Conservation (phyloP, 2,888 invertebrate genomes). For the Chesias legatella region DNA sequence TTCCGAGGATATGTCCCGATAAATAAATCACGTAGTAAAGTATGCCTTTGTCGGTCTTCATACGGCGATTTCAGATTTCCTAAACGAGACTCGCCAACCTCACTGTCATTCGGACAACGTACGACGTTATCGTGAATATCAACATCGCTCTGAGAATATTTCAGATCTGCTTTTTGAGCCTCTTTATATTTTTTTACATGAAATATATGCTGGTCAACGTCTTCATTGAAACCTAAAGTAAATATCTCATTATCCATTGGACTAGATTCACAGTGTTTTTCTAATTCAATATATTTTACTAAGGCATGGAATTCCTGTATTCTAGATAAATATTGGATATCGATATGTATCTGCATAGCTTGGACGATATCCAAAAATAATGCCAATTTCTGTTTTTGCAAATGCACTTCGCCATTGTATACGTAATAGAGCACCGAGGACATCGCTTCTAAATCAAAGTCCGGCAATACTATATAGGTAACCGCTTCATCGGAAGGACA, state of each 20-base stretch:
- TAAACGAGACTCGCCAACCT: slow-evolving; percentile 44
- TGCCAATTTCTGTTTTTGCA: slow-evolving; percentile 78
- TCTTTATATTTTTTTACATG: slow-evolving; percentile 47
- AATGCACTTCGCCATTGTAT: slow-evolving; percentile 83
- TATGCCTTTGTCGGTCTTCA: slow-evolving; percentile 63
- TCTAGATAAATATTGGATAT: slow-evolving; percentile 45
- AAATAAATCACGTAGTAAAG: slow-evolving; percentile 71
- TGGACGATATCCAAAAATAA: slow-evolving; percentile 81
- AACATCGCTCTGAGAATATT: slow-evolving; percentile 36
- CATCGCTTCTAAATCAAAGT: slow-evolving; percentile 82
- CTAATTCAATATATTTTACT: slow-evolving; percentile 22
- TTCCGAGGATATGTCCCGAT: slow-evolving; percentile 70
- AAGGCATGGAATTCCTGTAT: slow-evolving; percentile 26
- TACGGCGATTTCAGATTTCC: slow-evolving; percentile 53
- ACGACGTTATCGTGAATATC: slow-evolving; percentile 43
- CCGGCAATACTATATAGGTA: slow-evolving; percentile 83
- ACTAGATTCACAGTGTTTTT: slow-evolving; percentile 23
- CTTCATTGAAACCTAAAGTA: slow-evolving; percentile 34
- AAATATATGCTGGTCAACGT: slow-evolving; percentile 35
- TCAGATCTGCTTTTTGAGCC: slow-evolving; percentile 33
- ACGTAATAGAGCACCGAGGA: slow-evolving; percentile 83
- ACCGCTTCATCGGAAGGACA: slow-evolving; percentile 68
- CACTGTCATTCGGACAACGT: slow-evolving; percentile 44
- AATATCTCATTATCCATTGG: slow-evolving; percentile 34
- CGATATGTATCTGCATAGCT: slow-evolving; percentile 64